phyloP scores from a whole-genome alignment of 2,113 vertebrate species.

The Leuciscus idus region DNA sequence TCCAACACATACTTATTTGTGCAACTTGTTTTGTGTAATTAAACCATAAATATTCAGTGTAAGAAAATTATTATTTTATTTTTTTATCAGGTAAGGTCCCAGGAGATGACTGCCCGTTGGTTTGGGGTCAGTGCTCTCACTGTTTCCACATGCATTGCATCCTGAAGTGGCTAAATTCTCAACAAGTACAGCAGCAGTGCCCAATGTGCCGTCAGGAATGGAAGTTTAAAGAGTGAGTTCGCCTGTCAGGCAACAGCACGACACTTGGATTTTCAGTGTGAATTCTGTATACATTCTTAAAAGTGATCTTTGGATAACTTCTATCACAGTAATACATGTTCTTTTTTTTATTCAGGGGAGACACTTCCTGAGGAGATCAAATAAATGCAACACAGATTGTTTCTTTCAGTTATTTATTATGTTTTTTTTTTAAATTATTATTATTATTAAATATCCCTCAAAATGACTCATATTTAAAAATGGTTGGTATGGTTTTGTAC shows the following conservation, averaged over 20 bases:
- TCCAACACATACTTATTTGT: too few species aligned
- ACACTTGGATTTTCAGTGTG: not conserved
- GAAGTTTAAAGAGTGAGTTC: conserved; percentile 92
- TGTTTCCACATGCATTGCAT: conserved; percentile 99
- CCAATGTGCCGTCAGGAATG: conserved; percentile 98
- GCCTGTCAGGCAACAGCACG: not conserved
- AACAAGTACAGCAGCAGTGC: conserved; percentile 97
- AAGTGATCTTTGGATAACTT: not conserved
- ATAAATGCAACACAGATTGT: conserved; percentile 1
- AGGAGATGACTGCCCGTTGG: conserved; percentile 94
- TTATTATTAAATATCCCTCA: not conserved
- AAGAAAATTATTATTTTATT: not conserved
- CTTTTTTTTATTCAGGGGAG: conserved; percentile 43
- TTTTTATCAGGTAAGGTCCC: conserved; percentile 87
- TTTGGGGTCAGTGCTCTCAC: conserved; percentile 97
- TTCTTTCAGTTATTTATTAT: not conserved
- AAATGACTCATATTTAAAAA: not conserved
- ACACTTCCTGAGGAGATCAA: conserved; percentile 40
- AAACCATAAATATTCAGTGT: not conserved
- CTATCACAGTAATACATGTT: conserved; percentile 14
- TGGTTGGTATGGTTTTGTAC: not conserved
- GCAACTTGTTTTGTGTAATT: not conserved
- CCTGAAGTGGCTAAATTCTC: conserved; percentile 96
- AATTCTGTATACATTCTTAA: not conserved
- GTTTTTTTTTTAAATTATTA: not conserved